A percentile compares a stretch with the other conserved stretches of the same genome.
phyloP scores from a whole-genome alignment of 2,797 vertebrate species.

The Buphagus erythrorhynchus region DNA sequence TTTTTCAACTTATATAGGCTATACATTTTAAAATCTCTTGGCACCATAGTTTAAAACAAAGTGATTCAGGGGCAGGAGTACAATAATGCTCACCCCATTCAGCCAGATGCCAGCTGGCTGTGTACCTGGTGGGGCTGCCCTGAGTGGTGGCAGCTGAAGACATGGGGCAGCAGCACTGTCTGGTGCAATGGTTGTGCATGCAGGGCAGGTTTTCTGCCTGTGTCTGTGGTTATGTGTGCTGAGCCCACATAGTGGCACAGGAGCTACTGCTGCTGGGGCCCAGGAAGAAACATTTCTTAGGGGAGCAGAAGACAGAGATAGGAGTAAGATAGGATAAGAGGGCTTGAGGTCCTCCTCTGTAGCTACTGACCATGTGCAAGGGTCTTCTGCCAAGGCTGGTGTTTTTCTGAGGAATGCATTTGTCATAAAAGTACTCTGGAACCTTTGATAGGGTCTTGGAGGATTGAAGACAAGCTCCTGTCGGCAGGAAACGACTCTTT shows the following conservation, averaged over 20 bases:
- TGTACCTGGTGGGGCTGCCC: not conserved
- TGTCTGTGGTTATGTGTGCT: not conserved
- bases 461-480: not conserved
- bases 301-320: not conserved
- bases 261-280: fast-evolving
- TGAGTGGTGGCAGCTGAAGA: not conserved
- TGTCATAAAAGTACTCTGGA: not conserved
- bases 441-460: not conserved
- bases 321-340: not conserved
- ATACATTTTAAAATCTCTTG: not conserved
- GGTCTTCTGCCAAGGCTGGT: not conserved
- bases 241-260: fast-evolving
- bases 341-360: not conserved
- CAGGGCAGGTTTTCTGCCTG: not conserved
- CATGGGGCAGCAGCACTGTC: fast-evolving
- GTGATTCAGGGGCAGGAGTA: not conserved
- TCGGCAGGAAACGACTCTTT: not conserved
- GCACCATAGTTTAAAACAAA: not conserved
- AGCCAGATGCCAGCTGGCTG: not conserved
- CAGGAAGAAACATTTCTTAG: not conserved
- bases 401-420: not conserved
- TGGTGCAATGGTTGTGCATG: fast-evolving
- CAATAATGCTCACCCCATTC: fast-evolving
- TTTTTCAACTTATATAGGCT: not conserved
- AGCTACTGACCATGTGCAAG: fast-evolving